phyloP scores from a whole-genome alignment of 1,140 invertebrate species.

The Brachionus plicatilis region DNA sequence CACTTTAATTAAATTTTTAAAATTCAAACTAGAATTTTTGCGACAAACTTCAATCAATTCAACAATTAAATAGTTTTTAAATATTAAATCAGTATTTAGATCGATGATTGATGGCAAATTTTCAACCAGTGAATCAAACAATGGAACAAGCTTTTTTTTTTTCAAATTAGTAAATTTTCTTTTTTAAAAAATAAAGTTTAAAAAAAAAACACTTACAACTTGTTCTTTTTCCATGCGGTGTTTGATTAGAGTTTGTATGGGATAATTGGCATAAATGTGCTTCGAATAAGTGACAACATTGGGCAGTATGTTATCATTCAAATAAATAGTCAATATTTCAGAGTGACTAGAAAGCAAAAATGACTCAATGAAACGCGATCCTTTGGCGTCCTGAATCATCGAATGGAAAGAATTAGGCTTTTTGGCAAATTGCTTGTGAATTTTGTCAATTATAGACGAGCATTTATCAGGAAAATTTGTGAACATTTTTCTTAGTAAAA shows the following conservation, averaged over 20 bases:
- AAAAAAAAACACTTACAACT: constrained; percentile 7
- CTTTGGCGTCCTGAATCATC: constrained; percentile 35
- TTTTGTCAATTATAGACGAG: neutral
- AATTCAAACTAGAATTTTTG: constrained; percentile 22
- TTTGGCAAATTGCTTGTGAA: constrained; percentile 37
- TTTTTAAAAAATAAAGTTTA: neutral
- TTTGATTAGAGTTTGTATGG: constrained; percentile 30
- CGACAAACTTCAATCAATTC: neutral
- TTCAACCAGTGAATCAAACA: constrained; percentile 11
- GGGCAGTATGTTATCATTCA: neutral
- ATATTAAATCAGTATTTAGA: constrained; percentile 23
- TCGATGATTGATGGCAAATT: constrained; percentile 34
- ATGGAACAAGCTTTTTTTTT: neutral
- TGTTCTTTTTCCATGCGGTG: neutral
- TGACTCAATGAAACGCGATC: constrained; percentile 38
- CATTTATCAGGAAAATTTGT: neutral
- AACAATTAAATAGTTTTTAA: constrained; percentile 31
- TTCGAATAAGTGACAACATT: constrained; percentile 29
- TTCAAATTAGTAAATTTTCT: neutral
- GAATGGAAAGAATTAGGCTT: constrained; percentile 23
- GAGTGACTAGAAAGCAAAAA: neutral
- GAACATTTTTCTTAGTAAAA: constrained; percentile 22
- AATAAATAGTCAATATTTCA: neutral
- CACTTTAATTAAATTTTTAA: constrained; percentile 21
- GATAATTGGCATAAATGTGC: constrained; percentile 39